These are phyloP conservation scores for Myopa testacea DNA, from an alignment of 2,888 invertebrate genomes.

Conservation along the genomic window DNA sequence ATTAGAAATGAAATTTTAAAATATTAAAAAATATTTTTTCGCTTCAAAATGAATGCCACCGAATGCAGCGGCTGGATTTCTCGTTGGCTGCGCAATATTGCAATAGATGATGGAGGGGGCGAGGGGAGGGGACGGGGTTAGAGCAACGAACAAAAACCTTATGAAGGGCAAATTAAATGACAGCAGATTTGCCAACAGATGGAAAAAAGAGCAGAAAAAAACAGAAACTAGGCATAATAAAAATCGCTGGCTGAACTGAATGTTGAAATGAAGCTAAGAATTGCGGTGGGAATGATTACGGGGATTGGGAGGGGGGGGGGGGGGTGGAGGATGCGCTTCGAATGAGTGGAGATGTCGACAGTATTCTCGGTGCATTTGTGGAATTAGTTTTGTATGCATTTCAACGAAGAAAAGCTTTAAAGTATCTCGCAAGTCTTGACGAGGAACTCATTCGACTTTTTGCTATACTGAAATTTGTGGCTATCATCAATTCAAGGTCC, in stretches of 20 bases:
- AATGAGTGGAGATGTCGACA: not conserved
- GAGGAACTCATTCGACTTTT: too few species aligned
- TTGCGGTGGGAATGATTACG: not conserved
- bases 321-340: too few species aligned
- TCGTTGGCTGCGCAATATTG: conserved; percentile 18
- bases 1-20: conserved; percentile 37
- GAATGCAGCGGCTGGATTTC: conserved; percentile 17
- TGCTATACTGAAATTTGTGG: not conserved
- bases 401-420: too few species aligned
- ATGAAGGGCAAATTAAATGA: conserved; percentile 14
- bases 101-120: not conserved
- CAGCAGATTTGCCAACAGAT: not conserved
- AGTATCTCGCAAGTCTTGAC: too few species aligned
- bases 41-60: not conserved
- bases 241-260: not conserved
- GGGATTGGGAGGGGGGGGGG: too few species aligned
- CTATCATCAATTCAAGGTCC: too few species aligned
- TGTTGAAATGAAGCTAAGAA: not conserved
- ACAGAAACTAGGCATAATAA: not conserved
- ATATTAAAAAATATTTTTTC: conserved; percentile 30
- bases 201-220: not conserved
- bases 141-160: not conserved
- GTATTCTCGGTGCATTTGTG: conserved; percentile 10
- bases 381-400: conserved; percentile 9
- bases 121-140: not conserved